A percentile compares a stretch with the other conserved stretches of the same genome.
Evolutionary conservation across 2,888 invertebrate genomes (phyloP).

Genomic region (Neoaliturus tenellus): DNA sequence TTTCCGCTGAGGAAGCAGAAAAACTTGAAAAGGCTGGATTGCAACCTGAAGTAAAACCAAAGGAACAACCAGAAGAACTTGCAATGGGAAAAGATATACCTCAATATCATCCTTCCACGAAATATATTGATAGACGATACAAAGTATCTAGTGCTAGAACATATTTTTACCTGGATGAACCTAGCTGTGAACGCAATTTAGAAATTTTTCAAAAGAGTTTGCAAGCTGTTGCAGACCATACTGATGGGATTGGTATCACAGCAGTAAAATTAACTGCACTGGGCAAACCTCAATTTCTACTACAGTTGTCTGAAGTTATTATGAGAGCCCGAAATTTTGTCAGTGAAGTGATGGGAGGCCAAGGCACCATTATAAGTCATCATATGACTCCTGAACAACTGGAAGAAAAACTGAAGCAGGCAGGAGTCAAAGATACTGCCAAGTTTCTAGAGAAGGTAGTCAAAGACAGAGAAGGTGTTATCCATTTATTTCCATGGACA

Average conservation of each 20-base stretch:
- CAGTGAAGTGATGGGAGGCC: conserved; percentile 91
- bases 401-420: conserved; percentile 86
- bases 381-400: conserved; percentile 92
- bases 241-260: conserved; percentile 95
- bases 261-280: conserved; percentile 98
- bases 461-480: conserved; percentile 94
- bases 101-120: conserved; percentile 92
- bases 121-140: conserved; percentile 96
- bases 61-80: conserved; percentile 73
- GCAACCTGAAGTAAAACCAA: conserved; percentile 58
- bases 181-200: conserved; percentile 98
- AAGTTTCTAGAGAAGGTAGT: conserved; percentile 95
- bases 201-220: conserved; percentile 95
- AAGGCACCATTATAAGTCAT: conserved; percentile 90
- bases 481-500: conserved; percentile 99
- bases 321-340: conserved; percentile 97
- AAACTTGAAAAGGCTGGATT: conserved; percentile 95
- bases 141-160: conserved; percentile 97
- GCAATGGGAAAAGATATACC: conserved; percentile 78
- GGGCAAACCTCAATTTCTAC: conserved; percentile 96
- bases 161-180: conserved; percentile 99
- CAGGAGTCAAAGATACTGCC: conserved; percentile 84
- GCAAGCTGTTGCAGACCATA: conserved; percentile 96
- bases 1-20: conserved; percentile 94
- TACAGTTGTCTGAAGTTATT: conserved; percentile 98